phyloP scores from a whole-genome alignment of 2,888 invertebrate genomes.

The Camponotus fellah region DNA sequence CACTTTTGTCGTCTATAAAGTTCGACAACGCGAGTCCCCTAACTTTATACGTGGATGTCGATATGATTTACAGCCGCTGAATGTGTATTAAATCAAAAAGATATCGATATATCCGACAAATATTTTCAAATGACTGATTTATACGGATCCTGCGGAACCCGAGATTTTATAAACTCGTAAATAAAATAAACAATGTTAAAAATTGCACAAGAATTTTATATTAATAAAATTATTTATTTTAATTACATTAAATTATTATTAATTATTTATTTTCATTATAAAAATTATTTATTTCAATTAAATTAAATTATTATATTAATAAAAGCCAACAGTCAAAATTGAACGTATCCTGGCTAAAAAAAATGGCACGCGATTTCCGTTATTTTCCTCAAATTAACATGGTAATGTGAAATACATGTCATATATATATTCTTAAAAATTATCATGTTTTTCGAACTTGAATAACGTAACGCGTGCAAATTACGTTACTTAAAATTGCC shows the following conservation, averaged over 20 bases:
- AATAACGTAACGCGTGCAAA: neutral
- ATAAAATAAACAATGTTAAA: slow-evolving; percentile 30
- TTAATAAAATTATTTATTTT: neutral
- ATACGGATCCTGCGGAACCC: neutral
- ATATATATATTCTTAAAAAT: neutral
- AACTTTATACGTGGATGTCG: neutral
- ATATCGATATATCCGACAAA: neutral
- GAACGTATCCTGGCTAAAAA: neutral
- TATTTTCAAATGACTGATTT: slow-evolving; percentile 52
- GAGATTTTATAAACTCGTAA: slow-evolving; percentile 20
- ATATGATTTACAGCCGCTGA: slow-evolving; percentile 12
- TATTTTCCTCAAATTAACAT: neutral
- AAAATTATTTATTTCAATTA: too few species aligned
- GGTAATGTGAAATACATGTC: neutral
- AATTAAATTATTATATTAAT: too few species aligned
- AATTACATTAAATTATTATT: too few species aligned
- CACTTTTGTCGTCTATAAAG: neutral
- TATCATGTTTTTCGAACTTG: neutral
- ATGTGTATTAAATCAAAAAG: slow-evolving; percentile 34
- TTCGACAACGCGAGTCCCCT: neutral
- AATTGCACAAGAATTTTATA: slow-evolving; percentile 43
- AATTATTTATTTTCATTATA: too few species aligned
- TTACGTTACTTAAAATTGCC: neutral
- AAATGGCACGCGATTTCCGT: neutral
- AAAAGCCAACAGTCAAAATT: slow-evolving; percentile 12